Conservation (phyloP, 2,888 invertebrate species). For the Volucella zonaria region DNA sequence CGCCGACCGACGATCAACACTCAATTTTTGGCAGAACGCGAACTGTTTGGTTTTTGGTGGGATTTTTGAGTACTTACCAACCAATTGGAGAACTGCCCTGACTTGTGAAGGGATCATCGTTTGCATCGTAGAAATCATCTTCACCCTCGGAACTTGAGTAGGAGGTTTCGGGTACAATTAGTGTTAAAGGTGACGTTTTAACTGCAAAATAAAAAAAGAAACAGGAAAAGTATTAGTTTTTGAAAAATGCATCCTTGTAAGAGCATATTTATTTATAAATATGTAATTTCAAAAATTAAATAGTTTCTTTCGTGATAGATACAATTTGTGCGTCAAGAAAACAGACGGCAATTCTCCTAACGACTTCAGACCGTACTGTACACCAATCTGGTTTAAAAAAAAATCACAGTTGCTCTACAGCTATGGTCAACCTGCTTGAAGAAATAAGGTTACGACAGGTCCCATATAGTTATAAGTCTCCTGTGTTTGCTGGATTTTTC, state of each 20-base stretch:
- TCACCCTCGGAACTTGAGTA: slow-evolving; percentile 99
- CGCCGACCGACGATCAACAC: neutral
- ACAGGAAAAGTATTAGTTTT: neutral
- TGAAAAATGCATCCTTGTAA: neutral
- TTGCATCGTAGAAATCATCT: slow-evolving; percentile 97
- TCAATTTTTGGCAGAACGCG: slow-evolving; percentile 22
- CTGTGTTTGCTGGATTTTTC: no score
- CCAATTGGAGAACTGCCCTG: slow-evolving; percentile 81
- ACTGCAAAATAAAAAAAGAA: slow-evolving; percentile 75
- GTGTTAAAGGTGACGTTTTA: slow-evolving; percentile 79
- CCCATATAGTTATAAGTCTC: no score
- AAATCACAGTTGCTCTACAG: no score
- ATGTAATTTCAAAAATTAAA: neutral
- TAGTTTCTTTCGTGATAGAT: no score
- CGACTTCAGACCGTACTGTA: no score
- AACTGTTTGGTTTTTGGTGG: no score
- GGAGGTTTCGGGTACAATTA: slow-evolving; percentile 92
- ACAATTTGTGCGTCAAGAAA: no score
- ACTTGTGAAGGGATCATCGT: slow-evolving; percentile 87
- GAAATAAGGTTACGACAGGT: no score
- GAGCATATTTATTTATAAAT: neutral
- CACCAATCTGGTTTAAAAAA: no score
- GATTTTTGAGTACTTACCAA: slow-evolving; percentile 79
- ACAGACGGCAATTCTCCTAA: no score
- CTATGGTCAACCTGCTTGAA: no score